Evolutionary conservation across 1,140 invertebrate genomes (phyloP), one percentile per base, ranked within the genome.

Genomic region (Aethina tumida): DNA sequence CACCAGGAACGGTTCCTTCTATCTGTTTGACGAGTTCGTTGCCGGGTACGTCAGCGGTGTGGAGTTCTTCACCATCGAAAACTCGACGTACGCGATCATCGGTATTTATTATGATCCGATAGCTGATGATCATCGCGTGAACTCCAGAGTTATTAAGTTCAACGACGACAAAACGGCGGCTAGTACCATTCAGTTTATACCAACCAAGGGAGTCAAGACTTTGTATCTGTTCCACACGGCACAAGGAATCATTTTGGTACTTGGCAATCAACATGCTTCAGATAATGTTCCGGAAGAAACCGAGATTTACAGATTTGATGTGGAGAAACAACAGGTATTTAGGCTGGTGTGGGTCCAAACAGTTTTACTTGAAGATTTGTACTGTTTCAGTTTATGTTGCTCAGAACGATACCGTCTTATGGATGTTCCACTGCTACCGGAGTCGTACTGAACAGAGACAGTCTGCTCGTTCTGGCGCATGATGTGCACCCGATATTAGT

Each of bases 41-140:
- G 43, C 32, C 7, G 57, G 57, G 16, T 56, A 53, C 28, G 44
- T 59, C 12, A 55, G 46, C 20, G 52, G 43, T 20, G 57, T 50
- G n/a, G 35, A 56, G 41, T 58, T 52, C 42, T 59, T 59, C 41
- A 44, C 41, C 10, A 26, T 47, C 1, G 33, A 45, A 26, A 43
- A 39, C 8, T 26, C 36, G 24, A 45, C 47, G 2, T 59, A 58
- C 32, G 39, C 50, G 1, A 39, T 59, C 4, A 24, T 58, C 14
- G 47, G 46, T 4, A 37, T 37, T 47, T 50, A 53, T 26, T 58
- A 53, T 35, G 53, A 58, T 36, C 36, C 36, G 2, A 24, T 39
- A 9, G 15, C 30, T 13, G 43, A 56, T 29, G 47, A 44, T 5
- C 48, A 52, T 32, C 30, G 50, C 15, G 21, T 55, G 25, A 29